These are phyloP conservation scores for Heteromormyrus szaboi DNA, from an alignment of 2,797 vertebrate genomes.

Conservation along the genomic window DNA sequence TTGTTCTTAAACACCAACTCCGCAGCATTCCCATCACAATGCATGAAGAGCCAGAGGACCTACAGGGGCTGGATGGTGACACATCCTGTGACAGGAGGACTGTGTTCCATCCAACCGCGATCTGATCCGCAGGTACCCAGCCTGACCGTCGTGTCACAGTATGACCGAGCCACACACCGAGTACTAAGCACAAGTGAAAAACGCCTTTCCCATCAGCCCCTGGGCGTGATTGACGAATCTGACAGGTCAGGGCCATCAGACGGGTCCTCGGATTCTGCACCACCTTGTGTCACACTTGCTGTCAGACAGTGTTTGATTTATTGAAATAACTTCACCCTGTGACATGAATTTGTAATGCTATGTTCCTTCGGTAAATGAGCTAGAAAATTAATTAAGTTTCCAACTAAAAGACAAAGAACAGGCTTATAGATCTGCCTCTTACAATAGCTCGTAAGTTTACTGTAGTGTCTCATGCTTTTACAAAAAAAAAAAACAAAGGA, in stretches of 20 bases:
- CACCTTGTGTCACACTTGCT: background rate
- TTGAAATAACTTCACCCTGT: background rate
- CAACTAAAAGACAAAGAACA: background rate
- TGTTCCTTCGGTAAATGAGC: background rate
- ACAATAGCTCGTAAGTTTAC: background rate
- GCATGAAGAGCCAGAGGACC: background rate
- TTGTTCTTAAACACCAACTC: conserved; percentile 2
- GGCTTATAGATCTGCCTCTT: background rate
- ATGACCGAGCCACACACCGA: background rate
- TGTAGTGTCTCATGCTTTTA: background rate
- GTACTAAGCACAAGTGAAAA: background rate
- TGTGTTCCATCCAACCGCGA: background rate
- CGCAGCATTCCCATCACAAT: background rate
- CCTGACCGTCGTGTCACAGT: background rate
- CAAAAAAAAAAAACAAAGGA: background rate
- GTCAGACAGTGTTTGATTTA: background rate
- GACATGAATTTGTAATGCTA: background rate
- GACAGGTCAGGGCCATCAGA: background rate
- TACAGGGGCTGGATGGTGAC: background rate
- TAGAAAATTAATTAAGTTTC: background rate
- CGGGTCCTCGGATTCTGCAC: background rate
- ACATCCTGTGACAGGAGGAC: background rate
- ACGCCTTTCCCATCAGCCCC: background rate
- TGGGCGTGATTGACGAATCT: background rate
- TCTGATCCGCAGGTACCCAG: background rate